Base-by-base conservation (phyloP, 1,140 invertebrate genomes). In the Anastrepha ludens region DNA sequence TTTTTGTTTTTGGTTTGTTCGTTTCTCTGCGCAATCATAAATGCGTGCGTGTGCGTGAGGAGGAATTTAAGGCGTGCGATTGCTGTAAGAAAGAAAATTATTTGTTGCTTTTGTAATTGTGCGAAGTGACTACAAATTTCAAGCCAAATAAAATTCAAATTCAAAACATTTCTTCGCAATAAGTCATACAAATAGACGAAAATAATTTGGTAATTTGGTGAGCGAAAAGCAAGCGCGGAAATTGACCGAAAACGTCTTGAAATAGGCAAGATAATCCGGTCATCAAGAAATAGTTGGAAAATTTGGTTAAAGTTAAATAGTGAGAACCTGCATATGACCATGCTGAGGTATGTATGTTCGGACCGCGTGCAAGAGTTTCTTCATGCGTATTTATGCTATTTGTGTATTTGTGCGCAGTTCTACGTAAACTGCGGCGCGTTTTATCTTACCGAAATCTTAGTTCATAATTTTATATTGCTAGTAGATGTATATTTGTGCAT, bases 41-140 rank as follows among this genome's bases (percentile, higher is more conserved):
- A 20, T 4, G 44, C 44, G 47, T 55, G n/a, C 74, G 44, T 17
- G 8, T 81, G 44, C 47, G 17, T 55, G 74, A n/a, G 9, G 70
- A 2, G 47, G 6, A 47, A 20, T 81, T 20, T 29, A 29, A 50
- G 13, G 74, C 8, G 50, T 29, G 50, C n/a, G 44, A 11, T 44
- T 81, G 74, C 3, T 74, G 70, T 74, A 41, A 17, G 74, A 29
- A 81, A 3, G 17, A 20, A 81, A 81, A 55, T 50, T 81, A 29
- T n/a, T 81, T 81, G 44, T 81, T 55, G 47, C 4, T 81, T 81
- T 81, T 2, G 39, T 41, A 29, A 11, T 67, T 39, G 1, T 67
- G 39, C 64, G 39, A 67, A 67, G 9, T 67, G 5, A 7, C 20
- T 74, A 3, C 67, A 74, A 44, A 74, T 74, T 44, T 44, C 2